Base-by-base conservation (phyloP, 2,888 invertebrate species). In the Protodeltote pygarga region DNA sequence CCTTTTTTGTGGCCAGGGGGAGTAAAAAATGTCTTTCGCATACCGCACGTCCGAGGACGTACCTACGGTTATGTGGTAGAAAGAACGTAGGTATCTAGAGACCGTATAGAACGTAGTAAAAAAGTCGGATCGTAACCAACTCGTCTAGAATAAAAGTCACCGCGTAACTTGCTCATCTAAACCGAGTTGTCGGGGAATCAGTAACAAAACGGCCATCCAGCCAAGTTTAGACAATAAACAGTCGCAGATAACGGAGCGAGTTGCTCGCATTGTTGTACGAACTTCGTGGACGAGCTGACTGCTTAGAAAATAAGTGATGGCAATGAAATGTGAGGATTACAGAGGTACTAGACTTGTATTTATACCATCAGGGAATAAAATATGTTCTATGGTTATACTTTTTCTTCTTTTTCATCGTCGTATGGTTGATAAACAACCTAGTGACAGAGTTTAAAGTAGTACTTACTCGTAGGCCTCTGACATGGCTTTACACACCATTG, bases 181-280 rank as follows among this genome's bases (percentile, higher is more conserved):
- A 80, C 75, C 72, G 75, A 82, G 79, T 81, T 81, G 83, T 77
- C 79, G 75, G 80, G 75, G 77, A 83, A 84, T 83, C 80, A 76
- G 85, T 73, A 81, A 88, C 90, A 87, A 85, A 88, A 84, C 86
- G 79, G 75, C 83, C 73, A 83, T 78, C 79, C 75, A 79, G 76
- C 80, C 66, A 89, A 89, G 83, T 88, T 83, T 79, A 82, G 85
- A 89, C 90, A 90, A 91, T 91, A 88, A 87, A 89, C 87, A 85
- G 78, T 73, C 64, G 49, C 73, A 84, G 90, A 91, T 91, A 91
- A 85, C 75, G 71, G 66, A 70, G 75, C 68, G 75, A 66, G 73
- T 69, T 62, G 55, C 63, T 60, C 68, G 58, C 60, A 71, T 81
- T 79, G 77, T 73, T 65, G 31, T 37, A 23, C 32, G 20, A 71